Percentiles rank a stretch among this genome's conserved stretches.
Evolutionary conservation across 2,888 invertebrate genomes (phyloP).

Genomic region (Hypena proboscidalis): DNA sequence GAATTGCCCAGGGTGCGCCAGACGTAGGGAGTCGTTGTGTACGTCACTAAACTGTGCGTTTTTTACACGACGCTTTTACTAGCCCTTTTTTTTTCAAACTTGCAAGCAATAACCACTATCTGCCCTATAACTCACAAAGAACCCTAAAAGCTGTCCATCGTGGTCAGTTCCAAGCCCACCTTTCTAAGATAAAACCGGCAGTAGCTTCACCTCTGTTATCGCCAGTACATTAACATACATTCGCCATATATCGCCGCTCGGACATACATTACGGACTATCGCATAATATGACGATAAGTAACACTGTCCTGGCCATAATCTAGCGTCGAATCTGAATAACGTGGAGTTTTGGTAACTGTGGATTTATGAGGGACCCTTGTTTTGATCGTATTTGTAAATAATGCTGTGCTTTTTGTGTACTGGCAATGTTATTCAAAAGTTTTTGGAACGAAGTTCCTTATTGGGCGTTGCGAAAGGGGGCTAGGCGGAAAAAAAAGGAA

Average conservation of each 20-base stretch:
- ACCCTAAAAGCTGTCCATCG: background rate
- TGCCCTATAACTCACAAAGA: background rate
- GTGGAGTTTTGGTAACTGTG: slow-evolving; percentile 42
- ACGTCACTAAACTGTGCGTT: too few relatives aligned
- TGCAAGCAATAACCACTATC: background rate
- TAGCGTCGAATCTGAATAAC: slow-evolving; percentile 51
- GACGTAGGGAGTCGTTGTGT: too few relatives aligned
- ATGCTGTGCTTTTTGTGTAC: slow-evolving; percentile 10
- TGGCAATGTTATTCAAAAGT: slow-evolving; percentile 1
- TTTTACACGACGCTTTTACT: too few relatives aligned
- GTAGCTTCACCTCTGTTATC: slow-evolving; percentile 33
- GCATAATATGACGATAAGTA: slow-evolving; percentile 49
- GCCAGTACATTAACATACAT: slow-evolving; percentile 59
- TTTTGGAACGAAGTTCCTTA: too few relatives aligned
- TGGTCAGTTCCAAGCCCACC: slow-evolving; percentile 4
- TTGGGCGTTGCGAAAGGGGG: too few relatives aligned
- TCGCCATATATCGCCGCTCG: slow-evolving; percentile 52
- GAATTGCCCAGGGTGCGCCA: too few relatives aligned
- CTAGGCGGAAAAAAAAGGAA: too few relatives aligned
- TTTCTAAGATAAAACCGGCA: slow-evolving; percentile 11
- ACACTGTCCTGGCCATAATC: slow-evolving; percentile 50
- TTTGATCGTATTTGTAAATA: slow-evolving; percentile 34
- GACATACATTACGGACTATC: slow-evolving; percentile 51
- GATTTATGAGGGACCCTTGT: slow-evolving; percentile 42
- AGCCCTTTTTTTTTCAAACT: background rate